These are phyloP conservation scores for Melanerpes formicivorus DNA, from an alignment of 2,113 vertebrate species.

Conservation along the genomic window DNA sequence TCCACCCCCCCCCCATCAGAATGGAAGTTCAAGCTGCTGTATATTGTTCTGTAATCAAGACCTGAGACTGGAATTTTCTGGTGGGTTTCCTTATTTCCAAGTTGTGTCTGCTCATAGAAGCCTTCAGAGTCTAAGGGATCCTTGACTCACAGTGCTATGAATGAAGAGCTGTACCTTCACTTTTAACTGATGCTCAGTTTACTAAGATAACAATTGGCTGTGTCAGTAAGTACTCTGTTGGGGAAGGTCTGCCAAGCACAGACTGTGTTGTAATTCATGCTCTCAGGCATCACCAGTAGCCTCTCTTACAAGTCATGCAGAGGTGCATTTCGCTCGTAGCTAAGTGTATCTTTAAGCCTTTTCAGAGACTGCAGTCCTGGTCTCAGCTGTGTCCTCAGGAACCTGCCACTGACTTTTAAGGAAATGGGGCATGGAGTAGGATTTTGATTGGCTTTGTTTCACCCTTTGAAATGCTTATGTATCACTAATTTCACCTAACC, in stretches of 20 bases:
- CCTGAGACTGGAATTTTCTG: neutral
- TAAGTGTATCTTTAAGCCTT: neutral
- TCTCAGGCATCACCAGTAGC: neutral
- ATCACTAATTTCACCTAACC: neutral
- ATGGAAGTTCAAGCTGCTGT: conserved; percentile 1
- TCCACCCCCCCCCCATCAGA: neutral
- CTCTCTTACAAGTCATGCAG: neutral
- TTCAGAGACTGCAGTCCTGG: neutral
- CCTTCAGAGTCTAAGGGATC: neutral
- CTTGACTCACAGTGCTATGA: neutral
- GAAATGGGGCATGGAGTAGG: neutral
- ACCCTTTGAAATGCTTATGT: neutral
- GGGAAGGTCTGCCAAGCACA: neutral
- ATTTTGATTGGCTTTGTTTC: neutral
- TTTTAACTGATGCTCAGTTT: neutral
- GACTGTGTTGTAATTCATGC: neutral
- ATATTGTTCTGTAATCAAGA: neutral
- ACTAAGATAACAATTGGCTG: neutral
- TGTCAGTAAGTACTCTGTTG: neutral
- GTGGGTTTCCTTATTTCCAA: neutral
- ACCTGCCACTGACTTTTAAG: neutral
- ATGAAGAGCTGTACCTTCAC: neutral
- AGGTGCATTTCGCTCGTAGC: neutral
- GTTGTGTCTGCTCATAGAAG: neutral
- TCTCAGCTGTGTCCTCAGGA: fast-evolving